Evolutionary conservation across 2,797 vertebrate species (phyloP).

Genomic region (Melanotaenia parkinsoni): DNA sequence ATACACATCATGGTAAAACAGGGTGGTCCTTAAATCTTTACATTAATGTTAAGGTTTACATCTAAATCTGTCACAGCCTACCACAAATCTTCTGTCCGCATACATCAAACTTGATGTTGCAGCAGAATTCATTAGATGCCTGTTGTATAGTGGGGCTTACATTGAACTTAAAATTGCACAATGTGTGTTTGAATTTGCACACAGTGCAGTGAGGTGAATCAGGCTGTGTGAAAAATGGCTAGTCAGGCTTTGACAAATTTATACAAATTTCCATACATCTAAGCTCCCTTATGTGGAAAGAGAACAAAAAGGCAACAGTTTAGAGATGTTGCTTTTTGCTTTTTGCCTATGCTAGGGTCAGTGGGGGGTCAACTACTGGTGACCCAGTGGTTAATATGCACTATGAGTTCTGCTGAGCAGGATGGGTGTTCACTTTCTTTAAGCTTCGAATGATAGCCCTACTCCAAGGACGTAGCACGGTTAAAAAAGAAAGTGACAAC

Average conservation of each 20-base stretch:
- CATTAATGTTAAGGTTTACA: neutral
- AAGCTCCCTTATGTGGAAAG: neutral
- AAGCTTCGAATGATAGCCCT: neutral
- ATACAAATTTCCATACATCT: neutral
- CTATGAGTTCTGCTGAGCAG: constrained; percentile 9
- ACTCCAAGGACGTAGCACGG: neutral
- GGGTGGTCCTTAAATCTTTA: neutral
- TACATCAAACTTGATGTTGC: neutral
- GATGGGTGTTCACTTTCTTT: constrained; percentile 7
- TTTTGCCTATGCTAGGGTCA: neutral
- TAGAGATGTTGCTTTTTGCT: neutral
- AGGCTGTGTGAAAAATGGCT: neutral
- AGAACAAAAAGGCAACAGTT: neutral
- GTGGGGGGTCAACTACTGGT: neutral
- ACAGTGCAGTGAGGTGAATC: neutral
- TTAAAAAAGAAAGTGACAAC: neutral
- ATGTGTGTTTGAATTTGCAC: neutral
- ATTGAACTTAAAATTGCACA: neutral
- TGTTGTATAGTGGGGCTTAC: neutral
- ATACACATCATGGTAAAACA: neutral
- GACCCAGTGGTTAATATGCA: neutral
- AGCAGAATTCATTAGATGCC: neutral
- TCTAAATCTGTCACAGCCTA: neutral
- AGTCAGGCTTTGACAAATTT: neutral
- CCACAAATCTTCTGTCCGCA: neutral